These are phyloP conservation scores for Nymphicus hollandicus DNA, from an alignment of 2,113 vertebrate genomes.

Conservation along the genomic window DNA sequence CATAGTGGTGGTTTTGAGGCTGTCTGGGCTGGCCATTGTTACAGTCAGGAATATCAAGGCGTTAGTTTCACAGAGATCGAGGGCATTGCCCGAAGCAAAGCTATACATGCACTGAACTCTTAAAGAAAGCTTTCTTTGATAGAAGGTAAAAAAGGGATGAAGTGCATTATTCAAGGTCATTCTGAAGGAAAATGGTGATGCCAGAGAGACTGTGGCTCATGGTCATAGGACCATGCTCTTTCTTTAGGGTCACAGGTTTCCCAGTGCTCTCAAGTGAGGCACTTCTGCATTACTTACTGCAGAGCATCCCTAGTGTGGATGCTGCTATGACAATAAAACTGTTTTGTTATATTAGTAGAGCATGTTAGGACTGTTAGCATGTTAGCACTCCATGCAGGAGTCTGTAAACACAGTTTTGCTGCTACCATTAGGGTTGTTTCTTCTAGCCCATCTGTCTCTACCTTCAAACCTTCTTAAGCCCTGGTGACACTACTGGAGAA, in stretches of 20 bases:
- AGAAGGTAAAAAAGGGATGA: background rate
- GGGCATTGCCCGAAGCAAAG: background rate
- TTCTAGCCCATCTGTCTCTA: background rate
- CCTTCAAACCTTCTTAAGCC: background rate
- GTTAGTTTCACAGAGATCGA: background rate
- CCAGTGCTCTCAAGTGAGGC: background rate
- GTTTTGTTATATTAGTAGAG: background rate
- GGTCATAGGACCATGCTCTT: background rate
- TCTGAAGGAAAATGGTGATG: background rate
- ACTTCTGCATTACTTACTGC: background rate
- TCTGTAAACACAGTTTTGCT: background rate
- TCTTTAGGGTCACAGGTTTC: background rate
- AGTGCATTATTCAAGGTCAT: background rate
- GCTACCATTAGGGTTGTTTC: accelerated
- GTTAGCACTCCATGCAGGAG: accelerated
- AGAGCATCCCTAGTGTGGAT: background rate
- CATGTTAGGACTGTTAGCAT: background rate
- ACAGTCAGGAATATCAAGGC: background rate
- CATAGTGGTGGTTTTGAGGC: background rate
- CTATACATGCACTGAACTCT: background rate
- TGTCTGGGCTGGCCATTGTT: background rate
- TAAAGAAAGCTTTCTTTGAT: background rate
- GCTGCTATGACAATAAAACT: background rate
- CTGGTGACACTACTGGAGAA: background rate
- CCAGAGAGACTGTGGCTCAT: background rate